Conservation (phyloP, 2,113 vertebrate species). For the Malurus melanocephalus region DNA sequence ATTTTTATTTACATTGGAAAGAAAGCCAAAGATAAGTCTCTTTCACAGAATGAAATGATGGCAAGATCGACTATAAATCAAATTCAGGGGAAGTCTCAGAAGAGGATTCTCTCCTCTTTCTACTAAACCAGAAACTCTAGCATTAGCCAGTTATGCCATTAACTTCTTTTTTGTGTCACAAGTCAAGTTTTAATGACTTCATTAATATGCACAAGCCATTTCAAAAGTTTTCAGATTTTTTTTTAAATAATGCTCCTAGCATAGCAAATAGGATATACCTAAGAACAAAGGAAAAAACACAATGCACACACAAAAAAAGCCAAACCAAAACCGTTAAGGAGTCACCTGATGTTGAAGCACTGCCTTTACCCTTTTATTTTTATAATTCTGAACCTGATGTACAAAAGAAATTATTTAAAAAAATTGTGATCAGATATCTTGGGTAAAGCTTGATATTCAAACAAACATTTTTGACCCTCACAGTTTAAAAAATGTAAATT, state of each 20-base stretch:
- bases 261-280: neutral
- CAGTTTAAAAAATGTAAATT: neutral
- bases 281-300: neutral
- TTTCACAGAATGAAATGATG: neutral
- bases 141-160: neutral
- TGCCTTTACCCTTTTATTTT: neutral
- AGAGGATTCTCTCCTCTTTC: neutral
- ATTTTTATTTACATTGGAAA: neutral
- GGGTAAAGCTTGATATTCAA: neutral
- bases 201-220: neutral
- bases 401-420: neutral
- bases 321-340: rapidly evolving
- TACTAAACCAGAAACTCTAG: neutral
- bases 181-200: neutral
- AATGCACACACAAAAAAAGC: neutral
- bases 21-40: neutral
- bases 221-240: neutral
- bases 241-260: rapidly evolving
- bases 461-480: neutral
- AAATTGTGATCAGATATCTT: neutral
- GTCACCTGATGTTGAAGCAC: neutral
- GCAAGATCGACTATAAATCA: neutral
- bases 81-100: neutral
- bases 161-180: neutral
- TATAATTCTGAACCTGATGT: neutral